These are phyloP conservation scores for Neria commutata DNA, from an alignment of 2,888 invertebrate species.

Conservation along the genomic window DNA sequence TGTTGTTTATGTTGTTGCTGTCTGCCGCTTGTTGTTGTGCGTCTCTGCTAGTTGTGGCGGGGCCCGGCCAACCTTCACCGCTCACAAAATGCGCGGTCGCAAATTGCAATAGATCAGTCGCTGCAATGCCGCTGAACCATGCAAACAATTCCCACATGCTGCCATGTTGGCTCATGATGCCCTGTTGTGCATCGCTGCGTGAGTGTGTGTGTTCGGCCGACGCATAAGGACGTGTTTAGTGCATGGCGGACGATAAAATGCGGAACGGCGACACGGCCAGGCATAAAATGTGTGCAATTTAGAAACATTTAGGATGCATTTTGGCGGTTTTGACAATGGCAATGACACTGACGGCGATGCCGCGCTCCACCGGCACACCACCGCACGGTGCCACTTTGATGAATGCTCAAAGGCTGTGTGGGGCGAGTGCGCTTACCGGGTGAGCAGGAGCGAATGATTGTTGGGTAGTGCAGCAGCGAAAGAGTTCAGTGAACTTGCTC, in stretches of 20 bases:
- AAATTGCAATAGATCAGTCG: constrained; percentile 2
- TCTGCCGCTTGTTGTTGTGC: constrained; percentile 22
- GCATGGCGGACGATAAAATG: not conserved
- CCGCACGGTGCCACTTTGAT: not conserved
- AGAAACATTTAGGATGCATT: not conserved
- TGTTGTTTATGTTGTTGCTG: not conserved
- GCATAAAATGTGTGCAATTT: not conserved
- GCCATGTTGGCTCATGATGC: constrained; percentile 46
- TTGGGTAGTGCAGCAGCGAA: too few species aligned
- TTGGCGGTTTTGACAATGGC: not conserved
- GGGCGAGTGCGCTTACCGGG: too few species aligned
- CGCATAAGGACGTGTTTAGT: not conserved
- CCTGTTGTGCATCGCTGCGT: too few species aligned
- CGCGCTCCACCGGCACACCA: too few species aligned
- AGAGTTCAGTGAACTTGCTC: too few species aligned
- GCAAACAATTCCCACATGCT: constrained; percentile 49
- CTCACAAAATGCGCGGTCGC: not conserved
- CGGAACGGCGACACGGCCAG: not conserved
- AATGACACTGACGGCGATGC: not conserved
- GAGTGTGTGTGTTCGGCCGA: not conserved
- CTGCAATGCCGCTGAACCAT: constrained; percentile 16
- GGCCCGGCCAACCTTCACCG: not conserved
- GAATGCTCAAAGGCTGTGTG: not conserved
- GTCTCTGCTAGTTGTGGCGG: not conserved
- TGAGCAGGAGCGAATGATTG: too few species aligned